Evolutionary conservation across 2,797 vertebrate genomes (phyloP).

Genomic region (Mareca penelope): DNA sequence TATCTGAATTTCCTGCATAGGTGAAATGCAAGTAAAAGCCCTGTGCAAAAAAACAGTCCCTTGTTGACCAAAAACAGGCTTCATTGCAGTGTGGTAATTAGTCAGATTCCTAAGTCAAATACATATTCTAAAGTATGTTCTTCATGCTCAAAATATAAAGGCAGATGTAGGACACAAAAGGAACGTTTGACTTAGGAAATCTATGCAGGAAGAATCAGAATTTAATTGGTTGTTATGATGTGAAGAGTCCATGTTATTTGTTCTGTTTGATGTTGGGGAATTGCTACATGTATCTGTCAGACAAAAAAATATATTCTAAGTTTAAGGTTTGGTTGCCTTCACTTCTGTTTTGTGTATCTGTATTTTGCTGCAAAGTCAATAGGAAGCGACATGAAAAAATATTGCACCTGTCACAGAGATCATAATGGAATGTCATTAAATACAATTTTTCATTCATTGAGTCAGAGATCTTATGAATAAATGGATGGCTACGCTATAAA

Average conservation of each 20-base stretch:
- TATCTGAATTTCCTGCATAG: not conserved
- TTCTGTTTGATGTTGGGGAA: not conserved
- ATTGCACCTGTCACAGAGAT: not conserved
- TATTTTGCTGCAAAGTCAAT: slow-evolving; percentile 40
- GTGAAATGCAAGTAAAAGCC: not conserved
- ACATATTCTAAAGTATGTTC: not conserved
- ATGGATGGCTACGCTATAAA: not conserved
- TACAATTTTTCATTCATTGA: slow-evolving; percentile 18
- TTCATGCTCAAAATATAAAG: not conserved
- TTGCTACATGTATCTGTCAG: not conserved
- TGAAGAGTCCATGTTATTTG: not conserved
- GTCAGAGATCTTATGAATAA: slow-evolving; percentile 5
- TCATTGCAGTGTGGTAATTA: not conserved
- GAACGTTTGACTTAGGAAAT: not conserved
- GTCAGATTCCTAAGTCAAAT: not conserved
- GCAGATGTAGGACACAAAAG: not conserved
- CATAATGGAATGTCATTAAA: slow-evolving; percentile 12
- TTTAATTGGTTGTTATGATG: not conserved
- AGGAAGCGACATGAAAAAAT: slow-evolving; percentile 27
- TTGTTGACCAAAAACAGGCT: not conserved
- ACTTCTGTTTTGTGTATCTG: not conserved
- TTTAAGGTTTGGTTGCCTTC: slow-evolving; percentile 2
- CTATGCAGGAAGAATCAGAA: not conserved
- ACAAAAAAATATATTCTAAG: not conserved
- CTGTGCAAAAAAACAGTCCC: not conserved